Percentiles rank a stretch among this genome's conserved stretches.
phyloP scores from a whole-genome alignment of 1,140 invertebrate species.

The Orius insidiosus region DNA sequence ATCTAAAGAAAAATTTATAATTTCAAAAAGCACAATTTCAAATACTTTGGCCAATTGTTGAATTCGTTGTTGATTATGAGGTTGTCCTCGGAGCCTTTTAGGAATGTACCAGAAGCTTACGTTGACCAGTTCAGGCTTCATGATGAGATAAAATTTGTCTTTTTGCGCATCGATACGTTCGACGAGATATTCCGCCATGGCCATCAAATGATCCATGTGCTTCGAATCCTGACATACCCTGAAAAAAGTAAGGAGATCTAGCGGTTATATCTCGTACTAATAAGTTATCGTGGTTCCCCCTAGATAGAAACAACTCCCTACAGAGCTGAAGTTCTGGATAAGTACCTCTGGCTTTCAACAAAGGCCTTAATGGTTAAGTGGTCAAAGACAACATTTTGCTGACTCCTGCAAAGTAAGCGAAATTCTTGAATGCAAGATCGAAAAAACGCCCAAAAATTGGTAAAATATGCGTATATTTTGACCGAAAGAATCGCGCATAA shows the following conservation, averaged over 20 bases:
- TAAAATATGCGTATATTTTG: too few species aligned
- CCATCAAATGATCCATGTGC: slow-evolving; percentile 85
- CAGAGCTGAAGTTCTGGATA: too few species aligned
- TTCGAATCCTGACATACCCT: slow-evolving; percentile 84
- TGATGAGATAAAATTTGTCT: slow-evolving; percentile 80
- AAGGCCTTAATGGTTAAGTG: too few species aligned
- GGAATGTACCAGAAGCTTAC: slow-evolving; percentile 99
- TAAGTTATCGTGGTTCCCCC: too few species aligned
- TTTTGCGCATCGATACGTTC: slow-evolving; percentile 63
- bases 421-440: too few species aligned
- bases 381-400: too few species aligned
- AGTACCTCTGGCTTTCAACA: too few species aligned
- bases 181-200: slow-evolving; percentile 74
- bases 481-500: too few species aligned
- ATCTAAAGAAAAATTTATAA: slow-evolving; percentile 38
- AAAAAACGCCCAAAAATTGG: neutral
- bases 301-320: too few species aligned
- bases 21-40: neutral
- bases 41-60: slow-evolving; percentile 69
- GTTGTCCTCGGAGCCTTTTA: slow-evolving; percentile 55
- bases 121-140: slow-evolving; percentile 90
- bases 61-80: slow-evolving; percentile 58
- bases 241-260: slow-evolving; percentile 9
- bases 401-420: too few species aligned
- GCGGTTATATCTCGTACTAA: neutral